Conservation (phyloP, 2,888 invertebrate genomes). For the Phortica magna region DNA sequence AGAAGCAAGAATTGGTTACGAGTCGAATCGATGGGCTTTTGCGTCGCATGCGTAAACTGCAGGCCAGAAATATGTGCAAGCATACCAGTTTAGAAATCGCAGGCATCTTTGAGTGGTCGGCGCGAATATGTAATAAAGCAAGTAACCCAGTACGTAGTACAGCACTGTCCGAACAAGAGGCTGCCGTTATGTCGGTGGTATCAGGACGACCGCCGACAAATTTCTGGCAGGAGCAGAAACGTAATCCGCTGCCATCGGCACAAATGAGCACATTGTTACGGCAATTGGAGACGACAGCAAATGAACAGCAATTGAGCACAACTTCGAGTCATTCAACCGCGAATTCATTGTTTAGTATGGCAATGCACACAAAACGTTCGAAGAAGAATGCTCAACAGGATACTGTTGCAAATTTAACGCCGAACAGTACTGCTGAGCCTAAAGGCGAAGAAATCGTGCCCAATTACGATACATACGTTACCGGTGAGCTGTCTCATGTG, state of each 20-base stretch:
- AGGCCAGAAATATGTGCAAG: conserved; percentile 86
- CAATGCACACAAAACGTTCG: conserved; percentile 39
- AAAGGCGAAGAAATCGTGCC: conserved; percentile 72
- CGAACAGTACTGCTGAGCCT: conserved; percentile 6
- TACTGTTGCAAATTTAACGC: conserved; percentile 19
- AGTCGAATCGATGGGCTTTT: conserved; percentile 85
- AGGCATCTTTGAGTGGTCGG: conserved; percentile 87
- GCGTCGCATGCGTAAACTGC: conserved; percentile 86
- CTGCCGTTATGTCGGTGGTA: conserved; percentile 60
- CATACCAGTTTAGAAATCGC: conserved; percentile 89
- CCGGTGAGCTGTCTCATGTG: conserved; percentile 83
- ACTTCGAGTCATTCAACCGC: not conserved
- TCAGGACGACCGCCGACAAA: conserved; percentile 61
- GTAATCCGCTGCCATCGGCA: conserved; percentile 78
- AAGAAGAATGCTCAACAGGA: conserved; percentile 53
- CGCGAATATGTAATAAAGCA: conserved; percentile 77
- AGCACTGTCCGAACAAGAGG: conserved; percentile 50
- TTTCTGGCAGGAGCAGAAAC: conserved; percentile 75
- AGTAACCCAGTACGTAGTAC: conserved; percentile 51
- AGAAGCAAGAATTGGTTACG: conserved; percentile 80
- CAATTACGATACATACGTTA: conserved; percentile 77
- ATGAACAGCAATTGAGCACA: conserved; percentile 67
- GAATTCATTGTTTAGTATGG: not conserved
- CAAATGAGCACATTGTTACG: conserved; percentile 80
- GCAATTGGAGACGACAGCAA: conserved; percentile 72